Conservation (phyloP, 1,140 invertebrate genomes). For the Protaetia brevitarsis region DNA sequence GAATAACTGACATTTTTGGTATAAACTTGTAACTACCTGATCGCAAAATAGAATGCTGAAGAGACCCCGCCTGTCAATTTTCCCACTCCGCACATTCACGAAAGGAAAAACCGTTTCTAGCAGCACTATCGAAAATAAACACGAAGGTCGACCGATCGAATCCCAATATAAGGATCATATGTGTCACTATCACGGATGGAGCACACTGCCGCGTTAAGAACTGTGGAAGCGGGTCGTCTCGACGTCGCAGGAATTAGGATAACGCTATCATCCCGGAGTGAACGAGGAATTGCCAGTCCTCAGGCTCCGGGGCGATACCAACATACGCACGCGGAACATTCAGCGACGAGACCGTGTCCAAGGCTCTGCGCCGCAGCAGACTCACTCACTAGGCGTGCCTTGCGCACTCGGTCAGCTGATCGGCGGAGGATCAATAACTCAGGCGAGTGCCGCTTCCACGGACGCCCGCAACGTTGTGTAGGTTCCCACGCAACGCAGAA, state of each 20-base stretch:
- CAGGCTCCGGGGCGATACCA: neutral
- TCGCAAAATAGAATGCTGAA: neutral
- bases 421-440: constrained; percentile 10
- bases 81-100: too few relatives aligned
- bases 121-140: too few relatives aligned
- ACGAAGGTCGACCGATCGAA: too few relatives aligned
- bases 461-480: too few relatives aligned
- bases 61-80: too few relatives aligned
- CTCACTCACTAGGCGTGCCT: constrained; percentile 12
- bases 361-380: constrained; percentile 3
- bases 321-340: neutral
- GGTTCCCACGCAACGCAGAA: too few relatives aligned
- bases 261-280: neutral
- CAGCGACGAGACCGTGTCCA: constrained; percentile 3
- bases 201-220: neutral
- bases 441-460: constrained; percentile 3
- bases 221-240: neutral
- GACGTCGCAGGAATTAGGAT: neutral
- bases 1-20: neutral
- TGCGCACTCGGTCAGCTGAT: constrained; percentile 15
- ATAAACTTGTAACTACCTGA: neutral
- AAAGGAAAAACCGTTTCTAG: too few relatives aligned
- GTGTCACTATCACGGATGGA: neutral
- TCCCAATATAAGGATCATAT: too few relatives aligned
- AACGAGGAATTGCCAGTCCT: too few relatives aligned